phyloP scores from a whole-genome alignment of 2,797 vertebrate genomes.

The Enteromius fasciolatus region DNA sequence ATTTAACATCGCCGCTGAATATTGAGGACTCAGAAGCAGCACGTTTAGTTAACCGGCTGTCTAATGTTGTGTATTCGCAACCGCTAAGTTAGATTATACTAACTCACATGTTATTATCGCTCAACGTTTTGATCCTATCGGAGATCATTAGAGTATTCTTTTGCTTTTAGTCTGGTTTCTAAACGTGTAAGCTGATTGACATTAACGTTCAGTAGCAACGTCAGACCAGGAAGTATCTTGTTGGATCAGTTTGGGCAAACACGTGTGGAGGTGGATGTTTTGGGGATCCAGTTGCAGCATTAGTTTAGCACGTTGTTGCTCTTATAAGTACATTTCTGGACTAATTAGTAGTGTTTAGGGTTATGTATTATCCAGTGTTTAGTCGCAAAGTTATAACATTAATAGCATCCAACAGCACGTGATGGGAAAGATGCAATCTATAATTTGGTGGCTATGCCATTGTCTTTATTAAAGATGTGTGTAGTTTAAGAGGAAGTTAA shows the following conservation, averaged over 20 bases:
- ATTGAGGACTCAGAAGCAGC: not conserved
- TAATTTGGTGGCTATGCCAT: not conserved
- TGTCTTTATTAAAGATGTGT: not conserved
- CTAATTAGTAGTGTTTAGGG: not conserved
- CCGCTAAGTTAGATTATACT: too few species aligned
- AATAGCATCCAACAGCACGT: not conserved
- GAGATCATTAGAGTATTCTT: not conserved
- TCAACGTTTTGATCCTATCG: not conserved
- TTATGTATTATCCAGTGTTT: not conserved
- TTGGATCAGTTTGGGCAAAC: slow-evolving; percentile 54
- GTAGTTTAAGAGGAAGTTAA: not conserved
- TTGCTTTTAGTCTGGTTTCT: not conserved
- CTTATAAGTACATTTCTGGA: not conserved
- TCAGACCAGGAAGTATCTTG: slow-evolving; percentile 63
- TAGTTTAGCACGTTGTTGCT: not conserved
- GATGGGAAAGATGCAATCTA: not conserved
- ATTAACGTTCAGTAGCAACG: slow-evolving; percentile 49
- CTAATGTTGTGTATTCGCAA: not conserved
- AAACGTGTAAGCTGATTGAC: slow-evolving; percentile 35
- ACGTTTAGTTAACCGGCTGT: not conserved
- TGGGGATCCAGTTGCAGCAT: slow-evolving; percentile 1
- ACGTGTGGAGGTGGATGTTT: slow-evolving; percentile 58
- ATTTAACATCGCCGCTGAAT: not conserved
- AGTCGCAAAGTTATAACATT: not conserved
- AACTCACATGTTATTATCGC: not conserved